These are phyloP conservation scores for Theodoxus fluviatilis DNA, from an alignment of 2,888 invertebrate genomes.

Conservation along the genomic window DNA sequence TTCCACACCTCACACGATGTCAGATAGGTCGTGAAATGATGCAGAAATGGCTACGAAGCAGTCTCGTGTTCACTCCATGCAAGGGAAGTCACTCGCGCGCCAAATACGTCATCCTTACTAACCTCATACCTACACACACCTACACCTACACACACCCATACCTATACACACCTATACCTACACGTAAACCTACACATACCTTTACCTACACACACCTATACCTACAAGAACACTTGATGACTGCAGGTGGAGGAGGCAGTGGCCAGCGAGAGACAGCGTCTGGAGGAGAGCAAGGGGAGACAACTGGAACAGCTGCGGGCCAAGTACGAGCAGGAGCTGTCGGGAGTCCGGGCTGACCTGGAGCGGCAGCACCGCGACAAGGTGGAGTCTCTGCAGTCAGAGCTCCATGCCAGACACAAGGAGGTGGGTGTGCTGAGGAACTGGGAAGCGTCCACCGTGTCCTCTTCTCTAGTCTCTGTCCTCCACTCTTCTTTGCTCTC, in stretches of 20 bases:
- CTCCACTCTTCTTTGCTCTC: neutral
- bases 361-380: conserved; percentile 53
- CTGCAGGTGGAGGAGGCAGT: conserved; percentile 52
- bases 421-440: conserved; percentile 40
- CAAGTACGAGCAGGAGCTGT: conserved; percentile 49
- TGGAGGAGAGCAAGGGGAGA: conserved; percentile 48
- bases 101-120: too few relatives aligned
- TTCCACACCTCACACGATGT: too few relatives aligned
- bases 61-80: too few relatives aligned
- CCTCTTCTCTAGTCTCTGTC: neutral
- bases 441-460: conserved; percentile 36
- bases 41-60: too few relatives aligned
- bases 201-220: too few relatives aligned
- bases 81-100: too few relatives aligned
- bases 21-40: too few relatives aligned
- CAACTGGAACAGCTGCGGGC: conserved; percentile 45
- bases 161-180: too few relatives aligned
- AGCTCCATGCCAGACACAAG: conserved; percentile 24
- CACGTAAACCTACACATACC: too few relatives aligned
- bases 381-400: conserved; percentile 27
- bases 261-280: conserved; percentile 44
- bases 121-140: too few relatives aligned
- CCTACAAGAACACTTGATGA: too few relatives aligned
- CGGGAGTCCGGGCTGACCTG: conserved; percentile 48
- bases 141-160: too few relatives aligned